Evolutionary conservation across 2,888 invertebrate genomes (phyloP).

Genomic region (Cantharis rufa): DNA sequence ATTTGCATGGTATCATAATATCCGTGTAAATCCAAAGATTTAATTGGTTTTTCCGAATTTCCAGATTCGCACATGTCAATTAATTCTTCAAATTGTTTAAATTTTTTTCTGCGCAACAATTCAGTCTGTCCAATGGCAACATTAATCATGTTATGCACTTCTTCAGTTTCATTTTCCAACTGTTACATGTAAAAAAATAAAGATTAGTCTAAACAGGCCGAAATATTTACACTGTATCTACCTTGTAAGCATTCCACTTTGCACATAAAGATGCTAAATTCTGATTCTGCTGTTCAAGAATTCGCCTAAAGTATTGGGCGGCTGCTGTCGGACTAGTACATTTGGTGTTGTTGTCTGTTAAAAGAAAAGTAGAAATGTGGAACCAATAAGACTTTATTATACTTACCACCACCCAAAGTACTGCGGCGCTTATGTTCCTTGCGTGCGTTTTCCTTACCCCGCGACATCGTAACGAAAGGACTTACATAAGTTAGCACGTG

Average conservation of each 20-base stretch:
- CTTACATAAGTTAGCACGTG: conserved; percentile 51
- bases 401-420: conserved; percentile 34
- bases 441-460: conserved; percentile 65
- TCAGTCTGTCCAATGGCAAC: conserved; percentile 79
- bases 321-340: conserved; percentile 45
- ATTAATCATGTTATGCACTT: conserved; percentile 64
- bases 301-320: conserved; percentile 53
- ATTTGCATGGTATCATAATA: conserved; percentile 88
- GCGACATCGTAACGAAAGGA: conserved; percentile 63
- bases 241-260: conserved; percentile 60
- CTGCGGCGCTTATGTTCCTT: conserved; percentile 56
- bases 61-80: conserved; percentile 53
- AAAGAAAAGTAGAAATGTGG: background rate
- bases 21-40: conserved; percentile 75
- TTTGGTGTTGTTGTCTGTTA: conserved; percentile 27
- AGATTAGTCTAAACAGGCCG: background rate
- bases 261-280: conserved; percentile 60
- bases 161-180: conserved; percentile 55
- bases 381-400: background rate
- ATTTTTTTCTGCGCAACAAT: conserved; percentile 75
- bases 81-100: conserved; percentile 73
- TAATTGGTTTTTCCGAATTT: conserved; percentile 60
- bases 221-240: conserved; percentile 11
- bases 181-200: conserved; percentile 31
- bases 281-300: conserved; percentile 59